These are phyloP conservation scores for Diplodus puntazzo DNA, from an alignment of 2,797 vertebrate genomes.

Conservation along the genomic window DNA sequence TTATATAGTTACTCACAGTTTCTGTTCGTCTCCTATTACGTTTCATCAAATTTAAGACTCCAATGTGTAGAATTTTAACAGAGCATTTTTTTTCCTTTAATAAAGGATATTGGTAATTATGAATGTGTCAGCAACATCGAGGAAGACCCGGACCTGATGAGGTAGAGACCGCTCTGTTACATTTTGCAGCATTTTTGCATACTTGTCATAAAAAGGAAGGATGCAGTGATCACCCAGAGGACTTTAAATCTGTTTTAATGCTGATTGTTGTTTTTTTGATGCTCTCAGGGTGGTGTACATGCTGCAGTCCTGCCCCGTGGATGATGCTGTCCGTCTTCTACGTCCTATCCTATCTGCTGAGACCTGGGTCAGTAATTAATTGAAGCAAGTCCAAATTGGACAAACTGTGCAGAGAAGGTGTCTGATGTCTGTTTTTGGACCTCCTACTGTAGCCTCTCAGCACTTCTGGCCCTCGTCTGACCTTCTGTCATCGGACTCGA, in stretches of 20 bases:
- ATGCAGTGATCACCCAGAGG: no score
- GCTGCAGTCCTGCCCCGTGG: constrained; percentile 86
- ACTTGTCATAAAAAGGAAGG: background rate
- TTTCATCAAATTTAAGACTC: background rate
- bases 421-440: background rate
- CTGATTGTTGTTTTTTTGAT: background rate
- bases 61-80: background rate
- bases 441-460: constrained; percentile 86
- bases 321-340: constrained; percentile 88
- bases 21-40: background rate
- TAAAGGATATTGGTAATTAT: constrained; percentile 81
- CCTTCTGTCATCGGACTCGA: constrained; percentile 90
- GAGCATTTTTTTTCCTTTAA: constrained; percentile 13
- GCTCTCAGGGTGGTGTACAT: constrained; percentile 90
- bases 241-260: background rate
- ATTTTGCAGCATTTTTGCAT: background rate
- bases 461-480: constrained; percentile 85
- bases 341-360: constrained; percentile 88
- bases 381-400: background rate
- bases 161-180: constrained; percentile 76
- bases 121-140: constrained; percentile 85
- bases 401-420: background rate
- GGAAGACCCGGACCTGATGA: constrained; percentile 91
- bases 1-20: background rate
- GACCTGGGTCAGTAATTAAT: constrained; percentile 87